These are phyloP conservation scores for Psilopsiagon aurifrons DNA, from an alignment of 2,113 vertebrate genomes.

Conservation along the genomic window DNA sequence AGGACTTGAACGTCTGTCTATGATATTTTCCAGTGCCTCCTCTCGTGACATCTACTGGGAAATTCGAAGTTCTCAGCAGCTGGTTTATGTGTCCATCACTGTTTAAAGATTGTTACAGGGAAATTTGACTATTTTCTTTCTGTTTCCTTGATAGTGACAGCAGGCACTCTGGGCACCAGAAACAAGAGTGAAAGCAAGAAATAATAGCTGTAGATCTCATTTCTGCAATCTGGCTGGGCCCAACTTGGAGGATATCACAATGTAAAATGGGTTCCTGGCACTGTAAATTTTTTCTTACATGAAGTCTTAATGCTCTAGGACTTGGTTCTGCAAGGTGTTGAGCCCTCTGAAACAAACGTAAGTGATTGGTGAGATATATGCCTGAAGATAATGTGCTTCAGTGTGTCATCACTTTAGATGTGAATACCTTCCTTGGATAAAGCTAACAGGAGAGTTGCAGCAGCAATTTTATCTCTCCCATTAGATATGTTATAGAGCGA, in stretches of 20 bases:
- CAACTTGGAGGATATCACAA: not conserved
- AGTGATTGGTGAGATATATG: not conserved
- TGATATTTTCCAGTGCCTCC: not conserved
- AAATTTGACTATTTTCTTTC: not conserved
- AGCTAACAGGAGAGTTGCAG: rapidly evolving
- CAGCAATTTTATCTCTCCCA: rapidly evolving
- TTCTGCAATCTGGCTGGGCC: not conserved
- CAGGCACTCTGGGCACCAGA: not conserved
- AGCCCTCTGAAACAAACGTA: not conserved
- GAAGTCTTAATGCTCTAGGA: not conserved
- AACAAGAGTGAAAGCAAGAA: not conserved
- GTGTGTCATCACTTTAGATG: not conserved
- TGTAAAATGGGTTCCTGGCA: not conserved
- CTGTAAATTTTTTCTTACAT: not conserved
- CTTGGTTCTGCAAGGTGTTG: not conserved
- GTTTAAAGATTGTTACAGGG: not conserved
- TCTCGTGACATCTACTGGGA: not conserved
- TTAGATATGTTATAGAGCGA: not conserved
- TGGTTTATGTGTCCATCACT: not conserved
- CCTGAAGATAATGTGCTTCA: rapidly evolving
- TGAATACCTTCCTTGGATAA: not conserved
- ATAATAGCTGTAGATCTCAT: not conserved
- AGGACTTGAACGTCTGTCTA: not conserved
- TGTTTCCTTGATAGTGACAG: not conserved
- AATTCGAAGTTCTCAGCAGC: not conserved